Evolutionary conservation across 2,113 vertebrate species (phyloP), one percentile per base, ranked within the genome.

Genomic region (Anhinga rufa): DNA sequence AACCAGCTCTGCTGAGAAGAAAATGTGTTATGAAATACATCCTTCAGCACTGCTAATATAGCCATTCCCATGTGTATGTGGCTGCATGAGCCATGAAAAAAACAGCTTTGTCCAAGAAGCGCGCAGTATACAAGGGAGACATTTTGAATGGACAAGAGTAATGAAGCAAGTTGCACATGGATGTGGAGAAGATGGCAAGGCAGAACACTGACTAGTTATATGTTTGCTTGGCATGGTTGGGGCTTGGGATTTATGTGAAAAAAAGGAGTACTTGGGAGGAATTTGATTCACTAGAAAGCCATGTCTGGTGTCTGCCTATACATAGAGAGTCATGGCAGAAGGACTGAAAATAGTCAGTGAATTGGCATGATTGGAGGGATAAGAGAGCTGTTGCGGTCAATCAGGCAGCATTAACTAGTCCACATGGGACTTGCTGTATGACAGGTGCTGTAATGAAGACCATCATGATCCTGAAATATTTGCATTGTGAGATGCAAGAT

Each of bases 41-140:
- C 17, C 17, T 72, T 72, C 76, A 62, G 18, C 21, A 26, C 7
- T 54, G 17, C 16, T 83, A 52, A 51, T 51, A 29, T 2, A 66
- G 29, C 6, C 32, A 80, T 66, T 57, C 16, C 21, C 24, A 29
- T 0, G 0, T 36, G 42, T 38, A 25, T 2, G 1, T 17, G 26
- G 21, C 38, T 48, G 38, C 26, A 17, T 4, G 21, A 86, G 26
- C 49, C 51, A 22, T 7, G 18, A 52, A 36, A 60, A 64, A 10
- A n/a, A 26, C 6, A 31, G 17, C 4, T 74, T 87, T 54, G 12
- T 36, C 48, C 32, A 77, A 75, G 26, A 57, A 70, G 16, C 18
- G 14, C 1, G 0, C 10, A 16, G 14, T 26, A 19, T 14, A 17
- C 2, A 31, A 52, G 17, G 36, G 31, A 82, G 26, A 3, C 3